These are phyloP conservation scores for Agrenia bidenticulata DNA, from an alignment of 2,888 invertebrate species.

Conservation along the genomic window DNA sequence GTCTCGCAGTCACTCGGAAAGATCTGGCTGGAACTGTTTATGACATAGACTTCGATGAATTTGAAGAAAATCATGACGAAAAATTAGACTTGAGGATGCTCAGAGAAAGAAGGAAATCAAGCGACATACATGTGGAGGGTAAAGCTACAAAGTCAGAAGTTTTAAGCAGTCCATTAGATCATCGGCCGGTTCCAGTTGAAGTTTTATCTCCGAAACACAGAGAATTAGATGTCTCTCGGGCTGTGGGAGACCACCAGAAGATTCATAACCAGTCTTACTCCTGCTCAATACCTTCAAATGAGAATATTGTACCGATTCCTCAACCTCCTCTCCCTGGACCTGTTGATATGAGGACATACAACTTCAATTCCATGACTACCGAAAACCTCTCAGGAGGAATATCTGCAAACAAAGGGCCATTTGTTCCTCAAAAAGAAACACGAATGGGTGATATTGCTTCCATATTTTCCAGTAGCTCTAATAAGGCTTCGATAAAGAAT, in stretches of 20 bases:
- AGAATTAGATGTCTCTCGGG: not conserved
- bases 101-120: slow-evolving; percentile 50
- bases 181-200: not conserved
- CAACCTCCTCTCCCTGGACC: slow-evolving; percentile 72
- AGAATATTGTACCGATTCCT: slow-evolving; percentile 49
- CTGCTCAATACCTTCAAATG: not conserved
- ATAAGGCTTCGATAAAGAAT: slow-evolving; percentile 29
- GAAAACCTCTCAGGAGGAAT: slow-evolving; percentile 26
- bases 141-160: slow-evolving; percentile 6
- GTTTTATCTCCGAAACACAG: slow-evolving; percentile 2
- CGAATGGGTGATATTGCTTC: slow-evolving; percentile 39
- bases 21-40: slow-evolving; percentile 70
- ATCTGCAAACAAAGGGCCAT: slow-evolving; percentile 24
- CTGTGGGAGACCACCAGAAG: not conserved
- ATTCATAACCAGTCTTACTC: not conserved
- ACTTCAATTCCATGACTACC: not conserved
- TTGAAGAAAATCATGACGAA: slow-evolving; percentile 64
- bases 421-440: slow-evolving; percentile 9
- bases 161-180: not conserved
- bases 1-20: slow-evolving; percentile 47
- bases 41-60: slow-evolving; percentile 80
- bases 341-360: slow-evolving; percentile 84
- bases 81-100: slow-evolving; percentile 55
- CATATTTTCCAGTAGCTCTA: slow-evolving; percentile 28
- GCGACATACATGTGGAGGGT: slow-evolving; percentile 42